These are phyloP conservation scores for Stomatorhinus walkeri DNA, from an alignment of 2,797 vertebrate genomes.

Conservation along the genomic window DNA sequence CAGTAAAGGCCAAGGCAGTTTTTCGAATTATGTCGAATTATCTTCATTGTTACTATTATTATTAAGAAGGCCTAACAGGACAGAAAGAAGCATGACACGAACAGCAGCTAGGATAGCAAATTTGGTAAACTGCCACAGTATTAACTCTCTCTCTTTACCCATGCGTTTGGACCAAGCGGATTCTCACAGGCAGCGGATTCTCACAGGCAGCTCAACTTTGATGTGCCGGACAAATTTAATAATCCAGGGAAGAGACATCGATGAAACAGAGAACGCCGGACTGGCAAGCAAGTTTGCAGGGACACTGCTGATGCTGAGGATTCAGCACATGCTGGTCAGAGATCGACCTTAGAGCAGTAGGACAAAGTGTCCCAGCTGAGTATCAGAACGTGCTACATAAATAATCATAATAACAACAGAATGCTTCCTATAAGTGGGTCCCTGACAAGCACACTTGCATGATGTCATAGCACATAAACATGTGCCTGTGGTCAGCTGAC, in stretches of 20 bases:
- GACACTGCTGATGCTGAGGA: not conserved
- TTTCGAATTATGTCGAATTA: slow-evolving; percentile 64
- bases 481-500: slow-evolving; percentile 62
- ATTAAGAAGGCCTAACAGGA: not conserved
- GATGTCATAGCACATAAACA: slow-evolving; percentile 63
- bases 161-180: not conserved
- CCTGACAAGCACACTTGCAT: slow-evolving; percentile 40
- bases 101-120: not conserved
- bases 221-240: not conserved
- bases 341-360: not conserved
- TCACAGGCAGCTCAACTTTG: too few relatives aligned
- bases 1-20: slow-evolving; percentile 74
- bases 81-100: not conserved
- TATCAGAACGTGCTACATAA: not conserved
- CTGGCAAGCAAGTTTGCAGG: not conserved
- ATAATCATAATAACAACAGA: not conserved
- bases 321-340: not conserved
- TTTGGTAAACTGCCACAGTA: not conserved
- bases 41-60: not conserved
- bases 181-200: not conserved
- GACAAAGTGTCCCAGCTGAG: not conserved
- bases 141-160: not conserved
- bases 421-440: slow-evolving; percentile 44
- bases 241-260: too few relatives aligned
- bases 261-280: not conserved